phyloP scores from a whole-genome alignment of 2,888 invertebrate species.

The Dastarcus helophoroides region DNA sequence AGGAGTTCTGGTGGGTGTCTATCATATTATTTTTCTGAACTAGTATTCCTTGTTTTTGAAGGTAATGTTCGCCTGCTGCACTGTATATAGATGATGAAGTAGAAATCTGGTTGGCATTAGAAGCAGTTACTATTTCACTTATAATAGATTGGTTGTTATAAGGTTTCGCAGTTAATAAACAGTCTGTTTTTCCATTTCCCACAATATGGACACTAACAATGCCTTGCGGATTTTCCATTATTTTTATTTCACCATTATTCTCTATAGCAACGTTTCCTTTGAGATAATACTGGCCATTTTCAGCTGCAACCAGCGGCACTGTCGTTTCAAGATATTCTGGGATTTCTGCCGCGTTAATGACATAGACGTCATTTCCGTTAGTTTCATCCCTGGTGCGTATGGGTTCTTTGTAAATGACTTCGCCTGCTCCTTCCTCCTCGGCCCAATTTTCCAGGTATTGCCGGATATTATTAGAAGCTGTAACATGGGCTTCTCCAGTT shows the following conservation, averaged over 20 bases:
- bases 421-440: conserved; percentile 27
- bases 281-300: conserved; percentile 24
- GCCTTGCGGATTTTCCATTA: conserved; percentile 18
- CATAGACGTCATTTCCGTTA: conserved; percentile 15
- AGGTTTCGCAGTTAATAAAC: conserved; percentile 18
- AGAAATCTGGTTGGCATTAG: too few species aligned
- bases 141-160: too few species aligned
- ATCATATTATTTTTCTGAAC: too few species aligned
- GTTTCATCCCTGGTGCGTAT: conserved; percentile 6
- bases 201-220: conserved; percentile 26
- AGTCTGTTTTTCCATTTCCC: conserved; percentile 21
- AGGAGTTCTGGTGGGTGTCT: too few species aligned
- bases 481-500: conserved; percentile 20
- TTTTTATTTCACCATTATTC: conserved; percentile 22
- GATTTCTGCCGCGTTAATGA: conserved; percentile 25
- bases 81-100: too few species aligned
- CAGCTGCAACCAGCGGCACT: conserved; percentile 20
- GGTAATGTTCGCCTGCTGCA: too few species aligned
- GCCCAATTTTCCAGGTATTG: conserved; percentile 34
- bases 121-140: too few species aligned
- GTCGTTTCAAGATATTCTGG: conserved; percentile 25
- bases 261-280: conserved; percentile 23
- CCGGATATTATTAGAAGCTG: conserved; percentile 26
- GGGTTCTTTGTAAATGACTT: conserved; percentile 13
- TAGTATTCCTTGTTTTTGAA: too few species aligned